Evolutionary conservation across 2,113 vertebrate genomes (phyloP), one percentile per base, ranked within the genome.

Genomic region (Oryzias woworae): DNA sequence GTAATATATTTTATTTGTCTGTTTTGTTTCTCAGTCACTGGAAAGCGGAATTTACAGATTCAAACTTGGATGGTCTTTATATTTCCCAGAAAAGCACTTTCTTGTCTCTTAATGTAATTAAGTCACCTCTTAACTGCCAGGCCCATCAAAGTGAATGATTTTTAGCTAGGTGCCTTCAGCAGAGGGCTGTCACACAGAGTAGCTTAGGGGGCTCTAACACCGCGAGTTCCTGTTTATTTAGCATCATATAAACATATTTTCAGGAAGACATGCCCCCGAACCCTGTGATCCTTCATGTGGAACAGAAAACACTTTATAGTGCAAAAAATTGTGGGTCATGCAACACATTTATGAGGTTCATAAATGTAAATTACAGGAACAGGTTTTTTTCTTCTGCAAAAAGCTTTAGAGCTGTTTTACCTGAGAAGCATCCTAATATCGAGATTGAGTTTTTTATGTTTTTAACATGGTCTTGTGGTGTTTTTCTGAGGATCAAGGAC

Each of bases 201-300:
- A 62, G 55, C 54, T 57, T 63, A 7, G 47, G 56, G 4, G 10
- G 14, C 18, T 10, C 7, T 64, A 42, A 66, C 55, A 55, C 50
- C 62, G 24, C 58, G 56, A 76, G 44, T 77, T 72, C 41, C 42
- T 53, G 46, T 48, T 17, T 65, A 55, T 70, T 57, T 56, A 41
- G 23, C 14, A 61, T 75, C 41, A 54, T 51, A 70, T 70, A 12
- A 76, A 68, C 24, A 56, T 62, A 67, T 59, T 61, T 75, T 36
- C 62, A 53, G 36, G 20, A 17, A 51, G 51, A 18, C 42, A 24
- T 56, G 36, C 28, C 14, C 45, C 51, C 23, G 23, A 53, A 64
- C 59, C 44, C 24, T n/a, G 3, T 69, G 56, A 70, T 72, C 23
- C 42, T 45, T 69, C 5, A 3, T 42, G 52, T 41, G 46, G 24